Base-by-base conservation (phyloP, 2,888 invertebrate species). In the Fragum fragum region DNA sequence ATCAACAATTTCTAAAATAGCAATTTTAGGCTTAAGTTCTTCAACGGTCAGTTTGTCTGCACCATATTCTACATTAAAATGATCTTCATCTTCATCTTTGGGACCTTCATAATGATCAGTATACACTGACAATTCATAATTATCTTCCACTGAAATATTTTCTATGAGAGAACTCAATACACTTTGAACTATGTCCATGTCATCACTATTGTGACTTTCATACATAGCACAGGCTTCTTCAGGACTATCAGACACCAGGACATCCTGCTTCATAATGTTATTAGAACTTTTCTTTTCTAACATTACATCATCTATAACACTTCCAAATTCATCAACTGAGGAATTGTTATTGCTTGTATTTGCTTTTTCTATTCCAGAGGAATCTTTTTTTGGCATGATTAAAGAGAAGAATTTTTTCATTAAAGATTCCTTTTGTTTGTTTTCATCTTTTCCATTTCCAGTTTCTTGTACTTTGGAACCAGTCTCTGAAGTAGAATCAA, bases 361-460 rank as follows among this genome's bases (percentile, higher is more conserved):
- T 42, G 1, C n/a, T 29, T 21, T 1, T 21, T 28, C 32, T 18
- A n/a, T 47, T 26, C 26, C 26, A 1, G 23, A 16, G 29, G 36
- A 9, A 32, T 47, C 47, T 47, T 23, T 69, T 16, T 52, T 52
- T 21, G 69, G 69, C 11, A 69, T 39, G 23, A 69, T 69, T 16
- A 52, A n/a, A 28, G 47, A 52, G 69, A 69, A 69, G 21, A 69
- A 47, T 42, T 69, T 69, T 1, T 32, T 69, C 1, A 69, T 47
- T 18, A 69, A 26, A 23, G 69, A 52, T 69, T 42, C 18, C 36
- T 63, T 63, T 32, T 29, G 32, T 29, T 63, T 36, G 9, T 36
- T n/a, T 18, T 36, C 9, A 36, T 9, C 32, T 36, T 36, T 36
- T 36, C 9, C 3, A 36, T 14, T 14, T 18, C 9, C 28, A 36